Base-by-base conservation (phyloP, 1,140 invertebrate genomes). In the Drosophila tsacasi region DNA sequence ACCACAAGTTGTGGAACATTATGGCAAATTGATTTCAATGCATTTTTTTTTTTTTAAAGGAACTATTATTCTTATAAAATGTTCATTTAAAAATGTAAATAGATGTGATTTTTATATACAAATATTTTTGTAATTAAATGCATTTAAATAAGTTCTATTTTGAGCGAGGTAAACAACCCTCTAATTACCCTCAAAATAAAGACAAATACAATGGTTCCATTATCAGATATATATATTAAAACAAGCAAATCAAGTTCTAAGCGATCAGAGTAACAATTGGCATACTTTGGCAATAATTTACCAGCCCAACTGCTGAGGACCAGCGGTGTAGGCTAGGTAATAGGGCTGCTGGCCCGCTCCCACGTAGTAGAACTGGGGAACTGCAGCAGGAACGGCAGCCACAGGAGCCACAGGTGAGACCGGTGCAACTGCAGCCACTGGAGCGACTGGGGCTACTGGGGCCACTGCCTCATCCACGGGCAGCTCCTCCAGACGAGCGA, bases 401-500 rank as follows among this genome's bases (percentile, higher is more conserved):
- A 67, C 68, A 10, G 76, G 32, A 10, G 52, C 21, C 2, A 67
- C 75, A 8, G 76, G 32, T 13, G 58, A 15, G 3, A 37, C 52
- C n/a, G 27, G 49, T 25, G 17, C 25, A 25, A 69, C 15, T 23
- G 44, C 44, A 8, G 47, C 47, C 12, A 27, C 55, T 0, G 71
- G 39, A 3, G 47, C 47, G 8, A 35, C 55, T 1, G 71, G 52
- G 4, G 74, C 67, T 2, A 68, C 27, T 19, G 67, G 52, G 13
- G 37, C 65, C 9, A 78, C 54, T 8, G 60, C 62, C 9, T 54
- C 79, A 40, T 82, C 66, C 4, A 65, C 66, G 30, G 83, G 60
- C 67, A 87, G 21, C 17, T 89, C 68, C 44, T 87, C 84, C 21
- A 87, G 85, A n/a, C 84, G 84, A 19, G 84, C 84, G 15, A 61